Evolutionary conservation across 2,797 vertebrate species (phyloP), one percentile per base, ranked within the genome.

Genomic region (Paguma larvata): DNA sequence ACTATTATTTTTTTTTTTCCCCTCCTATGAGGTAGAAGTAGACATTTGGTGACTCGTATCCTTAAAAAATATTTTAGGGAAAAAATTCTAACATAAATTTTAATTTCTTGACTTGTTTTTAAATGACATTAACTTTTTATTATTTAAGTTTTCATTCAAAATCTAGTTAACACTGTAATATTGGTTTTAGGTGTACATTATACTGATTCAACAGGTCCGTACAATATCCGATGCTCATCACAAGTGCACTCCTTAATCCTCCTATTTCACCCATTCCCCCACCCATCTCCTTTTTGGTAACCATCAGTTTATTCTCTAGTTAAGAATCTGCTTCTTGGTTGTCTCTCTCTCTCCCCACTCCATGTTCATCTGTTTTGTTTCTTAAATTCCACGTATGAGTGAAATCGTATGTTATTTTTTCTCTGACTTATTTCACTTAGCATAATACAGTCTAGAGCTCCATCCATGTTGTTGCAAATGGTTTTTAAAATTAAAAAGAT

Each of bases 41-140:
- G 41, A 38, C 83, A 46, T 75, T 44, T 83, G 59, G 51, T 92
- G 70, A 92, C 6, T 67, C 16, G 63, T 38, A 63, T 4, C 23
- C 62, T 85, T 93, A 85, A 63, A 89, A 41, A 34, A 51, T 48
- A 48, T 86, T 85, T 93, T 83, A 82, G 97, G 48, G 80, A 78
- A 96, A 70, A 83, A 63, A 59, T 30, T 53, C 27, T 93, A 27
- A 53, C 92, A 89, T 88, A 98, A 98, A 97, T 92, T 97, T 97
- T 95, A 98, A 97, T 96, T 97, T 97, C 88, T 98, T 98, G 97
- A 98, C 97, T 98, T 98, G 96, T 97, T 98, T 98, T 98, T 97
- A 98, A 98, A 96, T 98, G 94, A 98, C 92, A 89, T 90, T 21
- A 98, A 97, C 25, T 63, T 63, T 25, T 44, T 41, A 63, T 30